Conservation (phyloP, 2,113 vertebrate genomes). For the Cervus canadensis region DNA sequence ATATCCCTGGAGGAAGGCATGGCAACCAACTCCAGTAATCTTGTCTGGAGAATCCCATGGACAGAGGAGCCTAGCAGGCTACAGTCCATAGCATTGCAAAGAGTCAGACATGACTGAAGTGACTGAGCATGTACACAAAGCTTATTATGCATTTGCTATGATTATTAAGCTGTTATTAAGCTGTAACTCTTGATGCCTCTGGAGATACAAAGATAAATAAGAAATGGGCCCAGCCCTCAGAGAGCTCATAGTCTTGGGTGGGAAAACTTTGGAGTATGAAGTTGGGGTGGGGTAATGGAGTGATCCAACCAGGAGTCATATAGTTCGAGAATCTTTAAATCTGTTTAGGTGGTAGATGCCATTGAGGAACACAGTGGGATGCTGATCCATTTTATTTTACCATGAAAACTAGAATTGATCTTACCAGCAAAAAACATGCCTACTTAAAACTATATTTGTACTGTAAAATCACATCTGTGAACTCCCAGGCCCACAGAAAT, state of each 20-base stretch:
- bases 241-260: not conserved
- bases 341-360: not conserved
- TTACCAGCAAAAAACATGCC: not conserved
- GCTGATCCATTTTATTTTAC: not conserved
- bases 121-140: not conserved
- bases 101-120: not conserved
- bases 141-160: not conserved
- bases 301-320: not conserved
- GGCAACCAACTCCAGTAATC: not conserved
- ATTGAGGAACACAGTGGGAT: not conserved
- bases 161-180: not conserved
- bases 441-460: not conserved
- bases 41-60: not conserved
- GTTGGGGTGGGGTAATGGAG: not conserved
- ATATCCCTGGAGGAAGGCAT: not conserved
- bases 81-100: not conserved
- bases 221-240: not conserved
- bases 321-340: not conserved
- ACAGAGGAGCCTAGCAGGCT: not conserved
- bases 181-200: not conserved
- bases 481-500: not conserved
- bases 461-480: slow-evolving; percentile 37
- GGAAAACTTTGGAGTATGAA: not conserved
- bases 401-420: not conserved
- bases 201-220: not conserved